Percentiles rank a stretch among this genome's conserved stretches.
These are phyloP conservation scores for Drosophila longiperda DNA, from an alignment of 2,888 invertebrate genomes.

Conservation along the genomic window DNA sequence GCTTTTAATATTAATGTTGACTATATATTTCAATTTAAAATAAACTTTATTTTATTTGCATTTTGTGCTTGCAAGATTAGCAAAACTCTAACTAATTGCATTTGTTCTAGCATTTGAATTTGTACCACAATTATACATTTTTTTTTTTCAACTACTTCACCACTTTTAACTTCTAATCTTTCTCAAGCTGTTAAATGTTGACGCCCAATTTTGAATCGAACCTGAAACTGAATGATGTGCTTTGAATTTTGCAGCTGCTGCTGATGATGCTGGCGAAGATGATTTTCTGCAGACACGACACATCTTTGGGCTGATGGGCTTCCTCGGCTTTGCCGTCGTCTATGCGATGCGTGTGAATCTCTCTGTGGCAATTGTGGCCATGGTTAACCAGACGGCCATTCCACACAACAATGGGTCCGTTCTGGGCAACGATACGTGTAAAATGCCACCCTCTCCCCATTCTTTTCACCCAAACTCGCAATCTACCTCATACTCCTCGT, in stretches of 20 bases:
- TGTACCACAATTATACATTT: background rate
- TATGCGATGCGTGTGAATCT: conserved; percentile 96
- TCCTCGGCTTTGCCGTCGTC: conserved; percentile 94
- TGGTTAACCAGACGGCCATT: conserved; percentile 92
- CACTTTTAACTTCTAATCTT: background rate
- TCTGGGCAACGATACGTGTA: conserved; percentile 86
- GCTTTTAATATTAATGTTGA: background rate
- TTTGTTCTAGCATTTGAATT: background rate
- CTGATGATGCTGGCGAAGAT: conserved; percentile 57
- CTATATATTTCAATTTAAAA: background rate
- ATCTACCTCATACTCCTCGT: background rate
- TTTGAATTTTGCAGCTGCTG: conserved; percentile 9
- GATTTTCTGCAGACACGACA: conserved; percentile 88
- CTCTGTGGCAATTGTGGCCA: conserved; percentile 97
- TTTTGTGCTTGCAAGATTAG: background rate
- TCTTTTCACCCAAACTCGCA: background rate
- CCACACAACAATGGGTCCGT: conserved; percentile 85
- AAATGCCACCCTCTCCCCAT: conserved; percentile 84
- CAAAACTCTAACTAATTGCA: background rate
- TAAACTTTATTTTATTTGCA: background rate
- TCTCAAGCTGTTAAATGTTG: background rate
- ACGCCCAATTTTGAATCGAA: background rate
- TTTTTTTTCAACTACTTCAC: background rate
- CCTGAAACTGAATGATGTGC: background rate
- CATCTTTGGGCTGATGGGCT: conserved; percentile 93